These are phyloP conservation scores for Euproctis similis DNA, from an alignment of 2,888 invertebrate genomes.

Conservation along the genomic window DNA sequence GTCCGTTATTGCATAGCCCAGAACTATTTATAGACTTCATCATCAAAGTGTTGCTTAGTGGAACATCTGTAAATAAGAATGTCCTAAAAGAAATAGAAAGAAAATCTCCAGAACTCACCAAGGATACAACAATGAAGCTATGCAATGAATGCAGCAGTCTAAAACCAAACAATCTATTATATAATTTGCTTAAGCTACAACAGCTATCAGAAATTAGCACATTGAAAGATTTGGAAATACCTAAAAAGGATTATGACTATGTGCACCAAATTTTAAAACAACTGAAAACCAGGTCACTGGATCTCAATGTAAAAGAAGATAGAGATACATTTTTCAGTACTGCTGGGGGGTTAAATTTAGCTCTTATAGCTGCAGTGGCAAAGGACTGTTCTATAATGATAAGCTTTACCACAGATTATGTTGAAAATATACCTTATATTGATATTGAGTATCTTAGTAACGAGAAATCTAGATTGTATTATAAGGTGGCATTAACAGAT, in stretches of 20 bases:
- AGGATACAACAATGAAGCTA: constrained; percentile 4
- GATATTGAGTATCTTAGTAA: constrained; percentile 20
- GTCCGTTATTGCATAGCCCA: constrained; percentile 28
- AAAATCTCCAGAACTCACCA: not conserved
- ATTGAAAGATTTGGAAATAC: not conserved
- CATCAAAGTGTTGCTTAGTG: constrained; percentile 37
- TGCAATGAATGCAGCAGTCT: constrained; percentile 29
- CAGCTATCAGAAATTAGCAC: constrained; percentile 32
- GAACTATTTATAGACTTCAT: constrained; percentile 48
- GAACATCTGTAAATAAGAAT: constrained; percentile 7
- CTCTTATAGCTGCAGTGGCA: constrained; percentile 78
- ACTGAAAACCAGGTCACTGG: constrained; percentile 27
- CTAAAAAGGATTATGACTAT: constrained; percentile 27
- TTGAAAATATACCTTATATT: constrained; percentile 31
- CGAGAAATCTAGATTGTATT: constrained; percentile 52
- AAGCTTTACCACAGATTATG: constrained; percentile 48
- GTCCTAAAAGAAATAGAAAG: constrained; percentile 14
- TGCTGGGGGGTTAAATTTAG: constrained; percentile 30
- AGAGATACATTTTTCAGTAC: constrained; percentile 29
- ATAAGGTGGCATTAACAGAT: constrained; percentile 78
- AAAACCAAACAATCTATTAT: constrained; percentile 28
- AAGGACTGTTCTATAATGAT: constrained; percentile 84
- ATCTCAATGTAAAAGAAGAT: constrained; percentile 26
- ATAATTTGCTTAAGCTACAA: constrained; percentile 45
- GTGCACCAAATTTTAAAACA: constrained; percentile 34